These are phyloP conservation scores for Nomada hirtipes DNA, from an alignment of 2,888 invertebrate genomes.

Conservation along the genomic window DNA sequence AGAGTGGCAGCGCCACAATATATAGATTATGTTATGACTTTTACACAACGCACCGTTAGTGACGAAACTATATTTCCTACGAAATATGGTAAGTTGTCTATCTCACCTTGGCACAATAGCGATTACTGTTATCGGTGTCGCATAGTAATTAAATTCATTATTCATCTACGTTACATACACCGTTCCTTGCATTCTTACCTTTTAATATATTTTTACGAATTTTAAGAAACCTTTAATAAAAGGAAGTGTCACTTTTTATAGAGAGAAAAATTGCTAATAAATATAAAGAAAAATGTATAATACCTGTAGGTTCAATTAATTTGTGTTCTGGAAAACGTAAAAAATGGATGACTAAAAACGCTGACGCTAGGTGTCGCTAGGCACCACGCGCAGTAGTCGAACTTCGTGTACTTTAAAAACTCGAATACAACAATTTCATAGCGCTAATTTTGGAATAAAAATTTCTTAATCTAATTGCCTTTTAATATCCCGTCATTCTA, in stretches of 20 bases:
- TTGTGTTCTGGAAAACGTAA: no score
- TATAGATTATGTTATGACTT: slow-evolving; percentile 99
- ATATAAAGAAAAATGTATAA: no score
- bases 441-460: no score
- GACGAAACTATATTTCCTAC: slow-evolving; percentile 99
- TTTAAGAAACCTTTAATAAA: no score
- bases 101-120: not conserved
- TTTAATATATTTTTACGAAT: not conserved
- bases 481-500: no score
- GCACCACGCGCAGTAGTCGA: no score
- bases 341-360: no score
- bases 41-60: slow-evolving; percentile 98
- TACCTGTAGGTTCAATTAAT: no score
- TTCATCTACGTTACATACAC: not conserved
- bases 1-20: slow-evolving; percentile 99
- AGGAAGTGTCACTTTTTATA: not conserved
- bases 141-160: not conserved
- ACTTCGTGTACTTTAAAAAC: no score
- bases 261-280: not conserved
- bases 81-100: slow-evolving; percentile 92
- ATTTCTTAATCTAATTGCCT: no score
- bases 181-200: not conserved
- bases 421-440: no score
- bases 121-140: not conserved
- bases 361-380: no score